These are phyloP conservation scores for Mormyrus hasselquistii DNA, from an alignment of 2,797 vertebrate genomes.

Conservation along the genomic window DNA sequence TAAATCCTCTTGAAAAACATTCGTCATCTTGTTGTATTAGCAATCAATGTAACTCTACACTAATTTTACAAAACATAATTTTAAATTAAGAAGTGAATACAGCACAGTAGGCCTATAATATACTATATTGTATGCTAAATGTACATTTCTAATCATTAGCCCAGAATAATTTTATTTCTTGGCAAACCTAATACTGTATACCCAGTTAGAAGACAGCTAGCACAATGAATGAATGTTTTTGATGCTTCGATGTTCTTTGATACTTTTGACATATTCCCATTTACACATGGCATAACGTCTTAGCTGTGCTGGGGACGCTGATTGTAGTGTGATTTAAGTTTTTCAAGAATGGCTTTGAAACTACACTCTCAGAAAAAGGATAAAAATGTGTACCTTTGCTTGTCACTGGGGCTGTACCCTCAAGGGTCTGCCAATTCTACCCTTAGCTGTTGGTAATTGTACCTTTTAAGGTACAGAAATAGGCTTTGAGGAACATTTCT, in stretches of 20 bases:
- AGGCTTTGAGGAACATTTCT: not conserved
- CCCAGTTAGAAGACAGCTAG: not conserved
- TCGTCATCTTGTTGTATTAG: not conserved
- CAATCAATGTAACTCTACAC: not conserved
- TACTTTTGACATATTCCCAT: not conserved
- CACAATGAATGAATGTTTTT: not conserved
- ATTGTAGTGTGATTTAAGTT: not conserved
- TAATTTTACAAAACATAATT: not conserved
- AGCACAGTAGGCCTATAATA: not conserved
- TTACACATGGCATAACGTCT: not conserved
- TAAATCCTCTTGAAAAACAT: not conserved
- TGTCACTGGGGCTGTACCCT: not conserved
- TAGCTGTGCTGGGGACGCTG: not conserved
- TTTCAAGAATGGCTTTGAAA: not conserved
- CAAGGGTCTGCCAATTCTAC: not conserved
- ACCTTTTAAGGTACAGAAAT: not conserved
- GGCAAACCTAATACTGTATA: not conserved
- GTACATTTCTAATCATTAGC: not conserved
- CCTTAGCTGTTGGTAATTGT: not conserved
- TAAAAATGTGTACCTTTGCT: not conserved
- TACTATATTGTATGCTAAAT: not conserved
- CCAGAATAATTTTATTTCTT: not conserved
- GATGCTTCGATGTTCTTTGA: not conserved
- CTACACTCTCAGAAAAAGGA: not conserved
- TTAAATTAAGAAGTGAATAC: not conserved